Conservation (phyloP, 2,888 invertebrate species). For the Zaprionus lineosus region DNA sequence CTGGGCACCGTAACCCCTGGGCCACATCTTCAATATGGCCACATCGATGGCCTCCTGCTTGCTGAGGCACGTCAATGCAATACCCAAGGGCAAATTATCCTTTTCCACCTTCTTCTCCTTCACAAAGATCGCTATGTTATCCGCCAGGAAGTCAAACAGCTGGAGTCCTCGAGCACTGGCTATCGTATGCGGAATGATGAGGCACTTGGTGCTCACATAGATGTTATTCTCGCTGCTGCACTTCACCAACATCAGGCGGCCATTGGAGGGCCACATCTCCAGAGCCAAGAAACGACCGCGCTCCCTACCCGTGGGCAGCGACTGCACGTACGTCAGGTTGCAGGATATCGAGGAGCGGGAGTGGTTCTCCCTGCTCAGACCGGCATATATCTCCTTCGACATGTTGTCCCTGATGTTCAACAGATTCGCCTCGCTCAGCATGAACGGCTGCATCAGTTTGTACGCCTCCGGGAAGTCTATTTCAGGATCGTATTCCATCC, state of each 20-base stretch:
- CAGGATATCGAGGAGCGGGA: slow-evolving; percentile 92
- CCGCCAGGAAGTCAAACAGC: slow-evolving; percentile 96
- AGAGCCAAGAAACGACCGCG: slow-evolving; percentile 95
- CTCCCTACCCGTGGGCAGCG: slow-evolving; percentile 96
- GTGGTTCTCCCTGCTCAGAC: slow-evolving; percentile 89
- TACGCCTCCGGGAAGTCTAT: slow-evolving; percentile 55
- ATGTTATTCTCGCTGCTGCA: slow-evolving; percentile 89
- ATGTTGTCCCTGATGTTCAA: slow-evolving; percentile 88
- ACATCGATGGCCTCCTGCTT: slow-evolving; percentile 92
- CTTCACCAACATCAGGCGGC: slow-evolving; percentile 95
- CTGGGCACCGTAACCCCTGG: slow-evolving; percentile 95
- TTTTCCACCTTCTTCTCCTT: slow-evolving; percentile 88
- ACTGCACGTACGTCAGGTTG: slow-evolving; percentile 95
- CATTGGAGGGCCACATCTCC: slow-evolving; percentile 99
- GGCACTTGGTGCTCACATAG: slow-evolving; percentile 97
- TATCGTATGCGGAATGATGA: slow-evolving; percentile 94
- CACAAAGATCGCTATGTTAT: slow-evolving; percentile 93
- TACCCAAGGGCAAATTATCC: slow-evolving; percentile 92
- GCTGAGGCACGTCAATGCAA: slow-evolving; percentile 92
- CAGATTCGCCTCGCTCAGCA: slow-evolving; percentile 89
- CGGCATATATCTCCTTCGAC: slow-evolving; percentile 88
- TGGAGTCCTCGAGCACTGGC: slow-evolving; percentile 94
- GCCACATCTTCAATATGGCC: slow-evolving; percentile 93
- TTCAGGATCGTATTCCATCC: slow-evolving; percentile 41
- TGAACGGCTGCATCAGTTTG: slow-evolving; percentile 85